Evolutionary conservation across 2,888 invertebrate genomes (phyloP), one percentile per base, ranked within the genome.

Genomic region (Caenorhabditis panamensis): DNA sequence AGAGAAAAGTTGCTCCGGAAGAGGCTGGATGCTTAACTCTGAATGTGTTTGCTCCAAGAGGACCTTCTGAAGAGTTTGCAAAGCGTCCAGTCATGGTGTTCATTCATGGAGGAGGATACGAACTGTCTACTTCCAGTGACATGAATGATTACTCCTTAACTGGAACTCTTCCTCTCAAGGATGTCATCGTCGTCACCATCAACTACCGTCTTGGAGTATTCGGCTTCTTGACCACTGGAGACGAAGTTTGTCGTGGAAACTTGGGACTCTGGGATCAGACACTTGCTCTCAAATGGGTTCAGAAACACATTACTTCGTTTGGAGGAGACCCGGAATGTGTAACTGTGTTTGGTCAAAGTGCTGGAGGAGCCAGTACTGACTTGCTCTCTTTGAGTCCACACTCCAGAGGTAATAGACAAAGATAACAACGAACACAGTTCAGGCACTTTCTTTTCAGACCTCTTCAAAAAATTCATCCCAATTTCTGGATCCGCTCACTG

Each of bases 181-280:
- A 86, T 51, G 85, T 88, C 0, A 44, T 88, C 31, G 79, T 86
- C 22, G 87, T 87, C 20, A 84, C 87, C 0, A 47, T 88, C 18
- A 85, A 87, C 67, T 88, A 88, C 54, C 86, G 88, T 1, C 82
- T 88, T 4, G 88, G 88, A n/a, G 61, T 85, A 9, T 76, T 88
- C 13, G 87, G 87, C 1, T 87, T 87, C 72, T 79, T 87, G 41
- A 59, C 80, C 2, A 84, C 82, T 9, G 84, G 80, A 4, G 81
- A 80, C 37, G 61, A 67, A 1, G 26, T 37, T 6, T 84, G 82
- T 36, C 58, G 37, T 5, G 88, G 88, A 44, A 89, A 89, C 72
- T 79, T 83, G 41, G 89, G 88, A 2, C 71, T 89, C 0, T 88
- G 89, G 88, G 90, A 90, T 61, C 89, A 89, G 75, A 82, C 86